Conservation (phyloP, 2,888 invertebrate genomes). For the Eudemis profundana region DNA sequence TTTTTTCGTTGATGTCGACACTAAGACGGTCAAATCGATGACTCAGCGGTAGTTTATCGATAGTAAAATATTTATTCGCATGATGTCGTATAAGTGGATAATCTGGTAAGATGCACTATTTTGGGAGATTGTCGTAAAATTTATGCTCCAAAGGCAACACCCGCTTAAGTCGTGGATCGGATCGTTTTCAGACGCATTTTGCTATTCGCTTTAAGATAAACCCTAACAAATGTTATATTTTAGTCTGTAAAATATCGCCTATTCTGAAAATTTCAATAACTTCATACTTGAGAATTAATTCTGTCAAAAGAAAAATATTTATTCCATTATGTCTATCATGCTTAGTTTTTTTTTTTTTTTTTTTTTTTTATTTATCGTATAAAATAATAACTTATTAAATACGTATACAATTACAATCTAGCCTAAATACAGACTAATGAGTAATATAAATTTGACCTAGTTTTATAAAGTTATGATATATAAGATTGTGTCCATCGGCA, state of each 20-base stretch:
- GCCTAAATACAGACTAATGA: too few species aligned
- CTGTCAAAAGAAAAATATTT: too few species aligned
- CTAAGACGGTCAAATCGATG: constrained; percentile 45
- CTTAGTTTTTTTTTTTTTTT: too few species aligned
- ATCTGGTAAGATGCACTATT: constrained; percentile 70
- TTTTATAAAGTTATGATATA: too few species aligned
- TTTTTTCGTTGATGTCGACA: constrained; percentile 47
- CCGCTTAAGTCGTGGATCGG: constrained; percentile 15
- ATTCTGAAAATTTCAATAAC: neutral
- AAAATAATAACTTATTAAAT: too few species aligned
- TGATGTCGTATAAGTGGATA: constrained; percentile 67
- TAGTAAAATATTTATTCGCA: constrained; percentile 68
- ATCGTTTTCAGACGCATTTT: constrained; percentile 17
- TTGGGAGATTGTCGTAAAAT: constrained; percentile 64
- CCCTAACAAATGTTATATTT: neutral
- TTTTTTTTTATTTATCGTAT: too few species aligned
- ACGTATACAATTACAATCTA: too few species aligned
- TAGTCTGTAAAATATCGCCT: neutral
- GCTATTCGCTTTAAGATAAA: neutral
- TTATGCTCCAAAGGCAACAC: constrained; percentile 52
- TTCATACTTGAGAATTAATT: too few species aligned
- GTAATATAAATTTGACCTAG: too few species aligned
- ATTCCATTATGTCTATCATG: too few species aligned
- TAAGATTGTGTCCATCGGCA: too few species aligned
- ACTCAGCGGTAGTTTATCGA: constrained; percentile 61